Percentiles rank a stretch among this genome's conserved stretches.
Evolutionary conservation across 2,888 invertebrate species (phyloP).

Genomic region (Ochlodes sylvanus): DNA sequence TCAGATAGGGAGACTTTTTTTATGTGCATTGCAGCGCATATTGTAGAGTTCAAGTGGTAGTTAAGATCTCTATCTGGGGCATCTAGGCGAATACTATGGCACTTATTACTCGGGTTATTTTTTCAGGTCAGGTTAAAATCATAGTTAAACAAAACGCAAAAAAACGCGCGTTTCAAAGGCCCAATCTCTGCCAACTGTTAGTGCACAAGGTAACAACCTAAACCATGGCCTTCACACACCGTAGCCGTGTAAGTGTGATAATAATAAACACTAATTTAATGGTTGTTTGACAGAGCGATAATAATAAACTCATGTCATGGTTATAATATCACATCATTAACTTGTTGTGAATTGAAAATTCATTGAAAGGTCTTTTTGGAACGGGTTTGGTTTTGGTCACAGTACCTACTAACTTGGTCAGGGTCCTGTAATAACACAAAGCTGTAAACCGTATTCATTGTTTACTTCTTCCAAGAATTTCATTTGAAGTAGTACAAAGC

Average conservation of each 20-base stretch:
- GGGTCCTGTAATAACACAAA: not conserved
- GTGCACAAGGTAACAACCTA: conserved; percentile 12
- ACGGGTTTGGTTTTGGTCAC: too few relatives aligned
- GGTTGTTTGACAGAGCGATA: conserved; percentile 13
- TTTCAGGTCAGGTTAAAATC: too few relatives aligned
- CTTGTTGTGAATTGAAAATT: conserved; percentile 8
- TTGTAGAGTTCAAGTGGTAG: not conserved
- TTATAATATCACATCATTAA: conserved; percentile 22
- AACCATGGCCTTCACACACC: conserved; percentile 27
- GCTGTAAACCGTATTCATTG: not conserved
- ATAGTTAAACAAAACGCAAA: too few relatives aligned
- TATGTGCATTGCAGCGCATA: not conserved
- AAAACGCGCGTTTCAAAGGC: too few relatives aligned
- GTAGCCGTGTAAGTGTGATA: conserved; percentile 17
- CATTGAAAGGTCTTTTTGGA: too few relatives aligned
- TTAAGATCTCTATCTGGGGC: not conserved
- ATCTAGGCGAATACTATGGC: not conserved
- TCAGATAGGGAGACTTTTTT: not conserved
- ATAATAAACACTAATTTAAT: not conserved
- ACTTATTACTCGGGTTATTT: too few relatives aligned
- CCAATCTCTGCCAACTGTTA: too few relatives aligned
- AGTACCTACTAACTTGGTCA: too few relatives aligned
- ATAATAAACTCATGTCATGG: conserved; percentile 16
- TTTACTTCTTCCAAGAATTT: not conserved
- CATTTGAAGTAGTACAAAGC: not conserved